These are phyloP conservation scores for Ranitomeya variabilis DNA, from an alignment of 2,113 vertebrate genomes.

Conservation along the genomic window DNA sequence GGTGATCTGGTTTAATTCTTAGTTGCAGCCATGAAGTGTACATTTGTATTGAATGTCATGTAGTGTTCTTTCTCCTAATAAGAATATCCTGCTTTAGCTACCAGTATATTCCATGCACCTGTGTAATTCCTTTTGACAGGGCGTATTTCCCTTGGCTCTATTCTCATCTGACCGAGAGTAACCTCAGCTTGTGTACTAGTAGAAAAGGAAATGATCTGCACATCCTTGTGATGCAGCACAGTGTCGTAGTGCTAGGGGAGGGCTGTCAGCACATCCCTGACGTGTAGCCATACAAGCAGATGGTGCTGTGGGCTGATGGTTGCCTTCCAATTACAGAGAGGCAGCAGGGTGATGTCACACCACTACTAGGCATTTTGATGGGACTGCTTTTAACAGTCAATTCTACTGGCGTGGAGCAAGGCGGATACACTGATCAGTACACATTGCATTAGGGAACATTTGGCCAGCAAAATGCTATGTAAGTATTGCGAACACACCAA, in stretches of 20 bases:
- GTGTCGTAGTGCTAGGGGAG: neutral
- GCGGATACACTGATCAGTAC: neutral
- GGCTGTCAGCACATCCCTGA: constrained; percentile 58
- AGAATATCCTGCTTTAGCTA: neutral
- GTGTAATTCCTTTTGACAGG: neutral
- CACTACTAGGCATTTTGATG: constrained; percentile 61
- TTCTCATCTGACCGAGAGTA: constrained; percentile 64
- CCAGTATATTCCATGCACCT: neutral
- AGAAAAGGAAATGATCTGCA: neutral
- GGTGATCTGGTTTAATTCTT: too few relatives aligned
- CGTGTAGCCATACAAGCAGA: constrained; percentile 71
- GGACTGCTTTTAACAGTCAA: constrained; percentile 75
- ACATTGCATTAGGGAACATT: constrained; percentile 2
- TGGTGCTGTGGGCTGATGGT: constrained; percentile 80
- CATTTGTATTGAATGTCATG: too few relatives aligned
- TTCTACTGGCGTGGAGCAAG: constrained; percentile 62
- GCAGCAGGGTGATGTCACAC: constrained; percentile 67
- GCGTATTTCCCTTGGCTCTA: neutral
- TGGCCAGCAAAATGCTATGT: constrained; percentile 62
- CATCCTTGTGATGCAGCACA: constrained; percentile 28
- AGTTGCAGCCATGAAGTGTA: too few relatives aligned
- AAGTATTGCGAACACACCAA: constrained; percentile 24
- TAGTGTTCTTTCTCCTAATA: too few relatives aligned
- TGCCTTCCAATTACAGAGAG: constrained; percentile 65
- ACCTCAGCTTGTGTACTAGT: constrained; percentile 62